Evolutionary conservation across 2,113 vertebrate genomes (phyloP).

Genomic region (Cyprinus carpio): DNA sequence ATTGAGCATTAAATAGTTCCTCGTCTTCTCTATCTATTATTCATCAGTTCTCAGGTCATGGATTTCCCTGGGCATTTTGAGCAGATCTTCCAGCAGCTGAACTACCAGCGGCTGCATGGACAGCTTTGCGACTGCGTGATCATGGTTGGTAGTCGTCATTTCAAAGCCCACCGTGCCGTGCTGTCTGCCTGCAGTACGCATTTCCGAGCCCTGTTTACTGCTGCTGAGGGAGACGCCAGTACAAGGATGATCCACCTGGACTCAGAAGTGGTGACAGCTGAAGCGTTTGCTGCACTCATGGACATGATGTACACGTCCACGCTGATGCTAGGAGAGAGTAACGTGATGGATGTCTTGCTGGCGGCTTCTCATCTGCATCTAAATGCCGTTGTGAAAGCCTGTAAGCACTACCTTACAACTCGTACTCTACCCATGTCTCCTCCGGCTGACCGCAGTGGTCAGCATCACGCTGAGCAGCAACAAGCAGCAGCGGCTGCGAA

Average conservation of each 20-base stretch:
- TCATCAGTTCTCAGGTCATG: constrained; percentile 79
- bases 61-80: constrained; percentile 98
- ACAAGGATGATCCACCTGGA: constrained; percentile 98
- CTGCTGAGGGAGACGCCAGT: constrained; percentile 89
- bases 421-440: constrained; percentile 91
- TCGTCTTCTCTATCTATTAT: neutral
- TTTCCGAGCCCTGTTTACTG: constrained; percentile 93
- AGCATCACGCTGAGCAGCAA: constrained; percentile 62
- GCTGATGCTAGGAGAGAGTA: constrained; percentile 95
- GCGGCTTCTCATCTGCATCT: constrained; percentile 96
- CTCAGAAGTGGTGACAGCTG: constrained; percentile 94
- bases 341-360: constrained; percentile 95
- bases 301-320: constrained; percentile 99
- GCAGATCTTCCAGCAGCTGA: constrained; percentile 96
- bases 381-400: constrained; percentile 95
- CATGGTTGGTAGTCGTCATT: constrained; percentile 91
- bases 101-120: constrained; percentile 92
- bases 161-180: constrained; percentile 94
- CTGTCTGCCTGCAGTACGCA: constrained; percentile 96
- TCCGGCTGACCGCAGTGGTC: constrained; percentile 68
- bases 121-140: constrained; percentile 97
- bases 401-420: constrained; percentile 96
- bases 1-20: neutral
- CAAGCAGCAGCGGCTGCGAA: constrained; percentile 75
- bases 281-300: constrained; percentile 93